Conservation (phyloP, 35 echinoderm and acorn worm genomes). For the Apostichopus japonicus region DNA sequence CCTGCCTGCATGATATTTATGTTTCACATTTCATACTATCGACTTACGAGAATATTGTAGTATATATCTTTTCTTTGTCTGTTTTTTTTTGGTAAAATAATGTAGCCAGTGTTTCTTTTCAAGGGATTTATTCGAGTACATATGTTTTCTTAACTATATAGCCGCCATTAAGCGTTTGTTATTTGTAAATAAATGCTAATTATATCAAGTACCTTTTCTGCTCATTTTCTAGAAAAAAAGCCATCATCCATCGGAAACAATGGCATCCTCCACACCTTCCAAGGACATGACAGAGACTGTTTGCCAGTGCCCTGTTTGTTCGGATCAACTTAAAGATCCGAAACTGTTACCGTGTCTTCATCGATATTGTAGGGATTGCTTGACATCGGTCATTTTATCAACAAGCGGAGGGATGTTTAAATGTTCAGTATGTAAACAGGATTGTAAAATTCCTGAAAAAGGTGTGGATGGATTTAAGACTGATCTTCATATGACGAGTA, state of each 20-base stretch:
- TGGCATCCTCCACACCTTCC: not conserved
- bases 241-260: not conserved
- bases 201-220: too few relatives aligned
- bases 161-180: too few relatives aligned
- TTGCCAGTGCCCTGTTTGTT: constrained; percentile 15
- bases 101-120: too few relatives aligned
- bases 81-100: too few relatives aligned
- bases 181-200: too few relatives aligned
- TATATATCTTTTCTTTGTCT: too few relatives aligned
- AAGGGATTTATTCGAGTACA: too few relatives aligned
- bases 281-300: not conserved
- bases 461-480: not conserved
- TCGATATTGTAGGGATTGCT: constrained; percentile 30
- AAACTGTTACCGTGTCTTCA: constrained; percentile 45
- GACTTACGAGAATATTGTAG: too few relatives aligned
- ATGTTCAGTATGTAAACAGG: not conserved
- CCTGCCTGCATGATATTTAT: too few relatives aligned
- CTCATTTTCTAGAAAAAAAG: too few relatives aligned
- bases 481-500: not conserved
- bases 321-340: constrained; percentile 27
- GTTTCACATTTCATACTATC: too few relatives aligned
- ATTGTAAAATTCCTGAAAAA: not conserved
- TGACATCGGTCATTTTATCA: not conserved
- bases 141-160: too few relatives aligned
- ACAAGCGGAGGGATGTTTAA: not conserved